phyloP scores from a whole-genome alignment of 2,888 invertebrate species.

The Troilus luridus region DNA sequence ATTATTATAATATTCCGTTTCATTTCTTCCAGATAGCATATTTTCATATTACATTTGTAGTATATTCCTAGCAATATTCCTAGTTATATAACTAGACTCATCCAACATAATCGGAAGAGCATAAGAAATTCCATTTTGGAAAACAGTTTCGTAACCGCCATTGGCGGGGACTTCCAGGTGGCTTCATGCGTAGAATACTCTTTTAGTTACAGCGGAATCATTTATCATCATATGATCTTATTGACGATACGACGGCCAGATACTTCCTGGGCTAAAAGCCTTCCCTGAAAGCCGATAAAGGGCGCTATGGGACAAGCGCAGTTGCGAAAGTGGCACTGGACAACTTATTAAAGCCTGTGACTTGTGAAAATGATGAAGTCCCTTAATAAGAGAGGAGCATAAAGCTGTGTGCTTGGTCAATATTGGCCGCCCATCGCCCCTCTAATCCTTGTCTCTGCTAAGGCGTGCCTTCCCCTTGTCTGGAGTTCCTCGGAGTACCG shows the following conservation, averaged over 20 bases:
- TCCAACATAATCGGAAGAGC: not conserved
- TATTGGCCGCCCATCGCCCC: constrained; percentile 2
- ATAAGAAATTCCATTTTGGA: not conserved
- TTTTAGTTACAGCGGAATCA: not conserved
- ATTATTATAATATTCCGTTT: too few species aligned
- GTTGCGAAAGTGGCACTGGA: not conserved
- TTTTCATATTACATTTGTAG: too few species aligned
- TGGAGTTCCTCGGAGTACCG: not conserved
- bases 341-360: constrained; percentile 45
- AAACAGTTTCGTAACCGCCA: not conserved
- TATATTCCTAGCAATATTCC: too few species aligned
- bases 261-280: not conserved
- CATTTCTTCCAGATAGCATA: too few species aligned
- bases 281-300: not conserved
- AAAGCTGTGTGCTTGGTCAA: constrained; percentile 43
- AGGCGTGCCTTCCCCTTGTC: not conserved
- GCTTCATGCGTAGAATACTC: too few species aligned
- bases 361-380: constrained; percentile 47
- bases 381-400: constrained; percentile 29
- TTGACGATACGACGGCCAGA: not conserved
- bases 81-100: too few species aligned
- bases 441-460: constrained; percentile 20
- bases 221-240: not conserved
- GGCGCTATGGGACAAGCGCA: not conserved
- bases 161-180: not conserved